Evolutionary conservation across 2,888 invertebrate species (phyloP), one percentile per base, ranked within the genome.

Genomic region (Hypolimnas misippus): DNA sequence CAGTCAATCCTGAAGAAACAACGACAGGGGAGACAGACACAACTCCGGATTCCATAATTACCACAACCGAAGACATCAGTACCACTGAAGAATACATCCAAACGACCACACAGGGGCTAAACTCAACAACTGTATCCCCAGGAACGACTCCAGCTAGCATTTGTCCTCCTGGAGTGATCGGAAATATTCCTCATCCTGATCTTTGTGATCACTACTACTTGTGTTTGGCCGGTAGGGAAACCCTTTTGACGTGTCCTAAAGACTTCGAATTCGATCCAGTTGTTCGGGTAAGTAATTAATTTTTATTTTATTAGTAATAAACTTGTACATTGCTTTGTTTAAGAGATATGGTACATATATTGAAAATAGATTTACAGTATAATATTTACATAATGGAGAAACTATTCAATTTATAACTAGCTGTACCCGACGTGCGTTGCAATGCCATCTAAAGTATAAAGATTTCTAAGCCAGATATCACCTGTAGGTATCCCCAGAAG

Each of bases 151-250:
- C 52, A 52, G 55, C 67, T 1, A 49, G 61, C 3, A 61, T 77
- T 0, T 79, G 82, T 58, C 74, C 76, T 0, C 69, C 70, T 0
- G 75, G 69, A 1, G 63, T 65, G 0, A 65, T 73, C 2, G 78
- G 74, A 1, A 76, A 79, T 53, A 62, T 80, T 0, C 71, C 82
- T 0, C 76, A 82, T 56, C 82, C 82, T 2, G 68, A 70, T 0
- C 16, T 63, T 0, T 84, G 83, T 14, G 65, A 75, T 52, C 67
- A 73, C 0, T 84, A 76, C 68, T 82, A 71, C 44, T 66, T 81
- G 65, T 85, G 85, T 25, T 62, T 74, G 0, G 70, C 77, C n/a
- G 64, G 67, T 31, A 51, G 44, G 1, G 35, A 51, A 42, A 56
- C 52, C 16, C 57, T 57, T 17, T 33, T 64, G 31, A 35, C 33